Evolutionary conservation across 2,113 vertebrate genomes (phyloP).

Genomic region (Cyphomyrus plagiostoma): DNA sequence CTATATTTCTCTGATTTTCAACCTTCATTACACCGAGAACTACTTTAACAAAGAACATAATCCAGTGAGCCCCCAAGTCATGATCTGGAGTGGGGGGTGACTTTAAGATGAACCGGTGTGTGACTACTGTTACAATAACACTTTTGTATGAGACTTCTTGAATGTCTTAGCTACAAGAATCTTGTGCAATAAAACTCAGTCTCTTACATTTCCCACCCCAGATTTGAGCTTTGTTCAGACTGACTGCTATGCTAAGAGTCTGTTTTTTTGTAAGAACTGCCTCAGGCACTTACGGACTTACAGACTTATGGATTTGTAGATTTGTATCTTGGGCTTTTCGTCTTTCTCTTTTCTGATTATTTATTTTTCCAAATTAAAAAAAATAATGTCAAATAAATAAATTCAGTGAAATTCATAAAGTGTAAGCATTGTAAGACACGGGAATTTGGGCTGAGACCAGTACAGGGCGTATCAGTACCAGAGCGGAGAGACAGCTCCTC

Average conservation of each 20-base stretch:
- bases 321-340: too few species aligned
- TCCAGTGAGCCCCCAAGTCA: background rate
- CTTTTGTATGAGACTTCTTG: background rate
- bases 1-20: background rate
- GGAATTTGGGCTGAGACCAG: background rate
- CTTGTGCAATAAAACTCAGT: background rate
- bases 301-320: too few species aligned
- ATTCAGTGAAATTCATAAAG: background rate
- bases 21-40: background rate
- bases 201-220: background rate
- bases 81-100: too few species aligned
- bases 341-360: background rate
- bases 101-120: background rate
- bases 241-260: background rate
- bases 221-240: background rate
- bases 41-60: background rate
- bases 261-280: background rate
- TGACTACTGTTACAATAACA: background rate
- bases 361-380: background rate
- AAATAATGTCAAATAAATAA: background rate
- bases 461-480: background rate
- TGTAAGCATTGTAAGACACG: background rate
- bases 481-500: background rate
- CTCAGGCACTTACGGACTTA: too few species aligned
- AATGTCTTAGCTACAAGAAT: background rate